Base-by-base conservation (phyloP, 2,888 invertebrate genomes). In the Dynastes hyllus region DNA sequence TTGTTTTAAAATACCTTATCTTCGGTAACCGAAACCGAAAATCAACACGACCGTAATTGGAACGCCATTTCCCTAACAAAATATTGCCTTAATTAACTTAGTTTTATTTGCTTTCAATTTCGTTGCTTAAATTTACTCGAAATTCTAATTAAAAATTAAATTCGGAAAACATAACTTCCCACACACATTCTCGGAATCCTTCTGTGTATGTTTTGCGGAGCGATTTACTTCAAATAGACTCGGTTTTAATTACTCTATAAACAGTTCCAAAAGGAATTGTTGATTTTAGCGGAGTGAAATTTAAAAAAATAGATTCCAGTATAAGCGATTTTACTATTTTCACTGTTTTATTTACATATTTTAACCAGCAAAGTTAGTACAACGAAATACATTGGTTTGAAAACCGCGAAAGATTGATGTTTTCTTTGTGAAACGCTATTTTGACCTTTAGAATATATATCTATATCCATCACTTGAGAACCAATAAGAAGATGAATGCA, bases 41-140 rank as follows among this genome's bases (percentile, higher is more conserved):
- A 75, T 75, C 73, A 75, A 75, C 73, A 75, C 61, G 45, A 29
- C 45, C 40, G 63, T 75, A 75, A 75, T 75, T 75, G 73, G 73
- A 61, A 61, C 61, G 61, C 61, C 58, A 61, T 75, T 61, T 61
- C 63, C 66, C 65, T 66, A 66, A 75, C 73, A 75, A 78, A 78
- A 78, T 75, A 78, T 78, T 53, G 66, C 78, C 73, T 78, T 78
- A 73, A 78, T 78, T 78, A 78, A 78, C 78, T 73, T 69, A 66
- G 75, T 78, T 78, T 78, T 78, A 78, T 78, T 78, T 78, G 78
- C 75, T 78, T 78, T 78, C 78, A 78, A 78, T 78, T 75, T 75
- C 73, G 58, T 40, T 75, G 73, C 61, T 75, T 61, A 75, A 75
- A 75, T 75, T 75, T 61, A 63, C 73, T 55, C 63, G 45, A 75